These are phyloP conservation scores for Plotosus lineatus DNA, from an alignment of 2,113 vertebrate species.

Conservation along the genomic window DNA sequence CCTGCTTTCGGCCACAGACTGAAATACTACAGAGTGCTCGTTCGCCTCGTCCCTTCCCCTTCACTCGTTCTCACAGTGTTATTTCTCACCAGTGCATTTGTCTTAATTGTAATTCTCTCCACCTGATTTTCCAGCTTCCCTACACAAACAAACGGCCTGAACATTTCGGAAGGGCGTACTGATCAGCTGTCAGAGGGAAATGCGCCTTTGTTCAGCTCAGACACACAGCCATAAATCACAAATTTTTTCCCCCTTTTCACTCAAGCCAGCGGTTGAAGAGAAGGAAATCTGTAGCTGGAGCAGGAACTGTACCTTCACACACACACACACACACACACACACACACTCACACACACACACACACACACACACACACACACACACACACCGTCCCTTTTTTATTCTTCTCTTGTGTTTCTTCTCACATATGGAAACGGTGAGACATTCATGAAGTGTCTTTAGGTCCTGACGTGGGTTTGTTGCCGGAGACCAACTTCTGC, in stretches of 20 bases:
- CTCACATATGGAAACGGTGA: background rate
- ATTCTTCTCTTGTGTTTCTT: background rate
- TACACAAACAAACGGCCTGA: conserved; percentile 14
- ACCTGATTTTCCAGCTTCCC: conserved; percentile 37
- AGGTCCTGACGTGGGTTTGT: background rate
- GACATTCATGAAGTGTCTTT: background rate
- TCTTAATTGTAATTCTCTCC: conserved; percentile 34
- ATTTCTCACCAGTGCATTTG: conserved; percentile 26
- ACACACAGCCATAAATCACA: conserved; percentile 31
- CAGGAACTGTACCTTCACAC: background rate
- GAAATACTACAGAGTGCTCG: conserved; percentile 5
- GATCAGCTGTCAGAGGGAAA: conserved; percentile 29
- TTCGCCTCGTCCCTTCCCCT: background rate
- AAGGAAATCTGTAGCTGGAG: conserved; percentile 15
- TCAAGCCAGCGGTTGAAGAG: background rate
- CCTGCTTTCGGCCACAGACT: conserved; percentile 14
- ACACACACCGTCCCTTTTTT: background rate
- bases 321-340: conserved; percentile 1
- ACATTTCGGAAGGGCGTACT: conserved; percentile 17
- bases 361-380: background rate
- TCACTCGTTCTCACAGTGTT: background rate
- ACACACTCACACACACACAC: background rate
- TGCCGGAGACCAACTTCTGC: background rate
- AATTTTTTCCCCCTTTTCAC: conserved; percentile 16
- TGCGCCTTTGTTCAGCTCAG: background rate